A percentile compares a stretch with the other conserved stretches of the same genome.
These are phyloP conservation scores for Leptinotarsa defecta DNA, from an alignment of 1,140 invertebrate genomes.

Conservation along the genomic window DNA sequence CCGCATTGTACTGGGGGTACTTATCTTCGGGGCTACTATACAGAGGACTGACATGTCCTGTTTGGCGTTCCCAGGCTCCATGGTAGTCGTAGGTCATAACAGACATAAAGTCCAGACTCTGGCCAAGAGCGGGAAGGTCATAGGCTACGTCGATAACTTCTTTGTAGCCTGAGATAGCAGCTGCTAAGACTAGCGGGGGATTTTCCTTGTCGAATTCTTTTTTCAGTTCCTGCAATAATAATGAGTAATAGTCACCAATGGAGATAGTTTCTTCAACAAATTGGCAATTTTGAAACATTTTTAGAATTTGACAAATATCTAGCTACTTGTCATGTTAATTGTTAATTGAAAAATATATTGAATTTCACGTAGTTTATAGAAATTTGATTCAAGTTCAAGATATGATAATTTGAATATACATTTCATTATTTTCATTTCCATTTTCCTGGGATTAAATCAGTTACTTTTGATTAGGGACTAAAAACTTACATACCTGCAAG, in stretches of 20 bases:
- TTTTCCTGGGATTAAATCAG: too few species aligned
- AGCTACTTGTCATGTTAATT: too few species aligned
- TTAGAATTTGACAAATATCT: too few species aligned
- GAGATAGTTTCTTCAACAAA: too few species aligned
- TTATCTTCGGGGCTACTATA: conserved; percentile 65
- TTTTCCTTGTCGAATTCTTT: conserved; percentile 72
- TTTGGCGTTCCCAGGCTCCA: conserved; percentile 80
- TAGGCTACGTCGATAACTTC: conserved; percentile 86
- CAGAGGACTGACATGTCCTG: conserved; percentile 83
- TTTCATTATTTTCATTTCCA: too few species aligned
- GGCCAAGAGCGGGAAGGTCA: conserved; percentile 71
- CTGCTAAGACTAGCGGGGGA: conserved; percentile 73
- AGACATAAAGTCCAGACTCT: conserved; percentile 79
- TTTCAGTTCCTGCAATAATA: conserved; percentile 70
- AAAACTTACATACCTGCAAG: conserved; percentile 62
- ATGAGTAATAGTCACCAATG: background rate
- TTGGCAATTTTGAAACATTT: too few species aligned
- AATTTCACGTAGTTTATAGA: too few species aligned
- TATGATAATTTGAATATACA: too few species aligned
- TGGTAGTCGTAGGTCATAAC: conserved; percentile 91
- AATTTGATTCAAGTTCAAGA: too few species aligned
- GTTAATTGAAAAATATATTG: too few species aligned
- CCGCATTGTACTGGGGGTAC: conserved; percentile 77
- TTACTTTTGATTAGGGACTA: too few species aligned
- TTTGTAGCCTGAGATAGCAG: conserved; percentile 85